Conservation (phyloP, 1,140 invertebrate species). For the Xylocopa sonorina region DNA sequence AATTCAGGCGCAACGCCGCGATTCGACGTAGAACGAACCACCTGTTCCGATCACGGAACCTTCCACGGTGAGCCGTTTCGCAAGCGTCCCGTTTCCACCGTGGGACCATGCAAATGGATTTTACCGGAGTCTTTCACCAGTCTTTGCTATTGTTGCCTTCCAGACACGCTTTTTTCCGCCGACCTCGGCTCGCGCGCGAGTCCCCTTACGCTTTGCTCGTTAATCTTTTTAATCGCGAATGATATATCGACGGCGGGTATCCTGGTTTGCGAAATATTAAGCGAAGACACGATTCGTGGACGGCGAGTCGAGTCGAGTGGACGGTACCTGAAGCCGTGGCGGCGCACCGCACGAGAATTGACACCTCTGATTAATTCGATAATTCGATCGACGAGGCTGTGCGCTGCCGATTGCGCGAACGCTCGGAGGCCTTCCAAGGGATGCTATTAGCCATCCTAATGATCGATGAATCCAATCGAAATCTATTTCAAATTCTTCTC, state of each 20-base stretch:
- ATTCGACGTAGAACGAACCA: slow-evolving; percentile 38
- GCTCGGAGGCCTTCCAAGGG: not conserved
- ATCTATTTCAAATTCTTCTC: not conserved
- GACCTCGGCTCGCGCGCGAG: not conserved
- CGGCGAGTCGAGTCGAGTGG: not conserved
- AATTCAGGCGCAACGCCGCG: slow-evolving; percentile 27
- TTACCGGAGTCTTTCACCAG: slow-evolving; percentile 42
- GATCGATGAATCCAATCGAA: not conserved
- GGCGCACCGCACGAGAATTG: too few species aligned
- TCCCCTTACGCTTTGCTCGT: not conserved
- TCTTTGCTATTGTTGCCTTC: slow-evolving; percentile 36
- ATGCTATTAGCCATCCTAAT: not conserved
- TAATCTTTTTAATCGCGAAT: slow-evolving; percentile 36
- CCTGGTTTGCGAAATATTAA: slow-evolving; percentile 23
- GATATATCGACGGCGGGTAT: slow-evolving; percentile 5
- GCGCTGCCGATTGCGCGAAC: not conserved
- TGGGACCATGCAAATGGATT: slow-evolving; percentile 56
- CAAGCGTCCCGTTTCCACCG: slow-evolving; percentile 49
- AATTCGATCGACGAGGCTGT: slow-evolving; percentile 5
- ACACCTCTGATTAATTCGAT: slow-evolving; percentile 16
- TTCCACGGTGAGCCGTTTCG: slow-evolving; percentile 42
- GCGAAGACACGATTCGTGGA: not conserved
- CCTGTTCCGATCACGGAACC: slow-evolving; percentile 46
- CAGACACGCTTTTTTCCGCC: not conserved
- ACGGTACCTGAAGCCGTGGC: too few species aligned